Percentiles rank a stretch among this genome's conserved stretches.
Conservation (phyloP, 1,140 invertebrate genomes). For the Plodia interpunctella region DNA sequence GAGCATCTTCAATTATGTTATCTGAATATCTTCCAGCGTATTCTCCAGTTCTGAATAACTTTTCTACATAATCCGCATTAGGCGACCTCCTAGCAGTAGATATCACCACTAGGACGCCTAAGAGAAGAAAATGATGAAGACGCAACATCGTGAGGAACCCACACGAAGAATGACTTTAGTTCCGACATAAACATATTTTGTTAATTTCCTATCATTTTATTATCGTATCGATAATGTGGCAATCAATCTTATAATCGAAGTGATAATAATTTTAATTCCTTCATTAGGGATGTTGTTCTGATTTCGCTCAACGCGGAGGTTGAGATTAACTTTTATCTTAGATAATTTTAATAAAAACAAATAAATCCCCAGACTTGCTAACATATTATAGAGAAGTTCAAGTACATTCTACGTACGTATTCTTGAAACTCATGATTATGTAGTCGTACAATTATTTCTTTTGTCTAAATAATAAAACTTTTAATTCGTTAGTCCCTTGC, state of each 20-base stretch:
- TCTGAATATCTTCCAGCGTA: conserved; percentile 2
- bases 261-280: too few species aligned
- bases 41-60: background rate
- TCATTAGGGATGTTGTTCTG: too few species aligned
- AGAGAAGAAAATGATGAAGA: background rate
- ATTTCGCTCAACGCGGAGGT: too few species aligned
- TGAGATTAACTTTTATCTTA: too few species aligned
- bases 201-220: background rate
- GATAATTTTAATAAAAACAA: too few species aligned
- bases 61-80: background rate
- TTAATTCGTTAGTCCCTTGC: too few species aligned
- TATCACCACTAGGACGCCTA: background rate
- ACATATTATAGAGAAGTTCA: too few species aligned
- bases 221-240: background rate
- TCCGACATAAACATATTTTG: background rate
- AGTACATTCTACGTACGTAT: too few species aligned
- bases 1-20: conserved; percentile 8
- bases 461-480: too few species aligned
- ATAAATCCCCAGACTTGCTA: too few species aligned
- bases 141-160: background rate
- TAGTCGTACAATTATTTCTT: too few species aligned
- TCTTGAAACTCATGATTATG: too few species aligned
- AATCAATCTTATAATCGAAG: background rate
- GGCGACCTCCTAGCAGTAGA: background rate
- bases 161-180: background rate